Evolutionary conservation across 2,797 vertebrate genomes (phyloP), one percentile per base, ranked within the genome.

Genomic region (Knipowitschia caucasica): DNA sequence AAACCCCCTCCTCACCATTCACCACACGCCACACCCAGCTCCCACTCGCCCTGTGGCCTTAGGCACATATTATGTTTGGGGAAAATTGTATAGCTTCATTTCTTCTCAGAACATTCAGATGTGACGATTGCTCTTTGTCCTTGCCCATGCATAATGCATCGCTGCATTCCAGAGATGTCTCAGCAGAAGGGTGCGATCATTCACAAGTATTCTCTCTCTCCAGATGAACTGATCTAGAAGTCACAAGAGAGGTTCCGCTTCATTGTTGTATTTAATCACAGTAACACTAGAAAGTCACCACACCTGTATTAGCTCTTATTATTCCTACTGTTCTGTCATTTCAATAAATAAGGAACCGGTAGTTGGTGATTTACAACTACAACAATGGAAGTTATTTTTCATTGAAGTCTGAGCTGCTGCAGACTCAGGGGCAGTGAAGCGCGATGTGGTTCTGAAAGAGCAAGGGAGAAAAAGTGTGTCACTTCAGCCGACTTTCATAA

Each of bases 81-180:
- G 51, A 45, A 56, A 53, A 30, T 55, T 35, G 21, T 51, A 4
- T 76, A 83, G 51, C 59, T 74, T 5, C 34, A 12, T 53, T 53
- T 70, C 51, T 35, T 59, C 59, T 20, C 53, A 63, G 73, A 54
- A 74, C 69, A 46, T 34, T 57, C 53, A 55, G 57, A 61, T 71
- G 69, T 70, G 50, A 29, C 40, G 59, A 43, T 46, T 62, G 62
- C 75, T 70, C 51, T 25, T 42, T 50, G 46, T 27, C 46, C 34
- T 5, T 26, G 44, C 43, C 47, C 57, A 46, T 67, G 63, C 50
- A 75, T 75, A 75, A 75, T 56, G 53, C 67, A 52, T 53, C 3
- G 23, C 52, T 30, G 65, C 77, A 82, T 86, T 83, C 81, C 78
- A 65, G 61, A 67, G 67, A 81, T 77, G 69, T 71, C 69, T 73